Base-by-base conservation (phyloP, 2,797 vertebrate species). In the Sebastes matsubarae region DNA sequence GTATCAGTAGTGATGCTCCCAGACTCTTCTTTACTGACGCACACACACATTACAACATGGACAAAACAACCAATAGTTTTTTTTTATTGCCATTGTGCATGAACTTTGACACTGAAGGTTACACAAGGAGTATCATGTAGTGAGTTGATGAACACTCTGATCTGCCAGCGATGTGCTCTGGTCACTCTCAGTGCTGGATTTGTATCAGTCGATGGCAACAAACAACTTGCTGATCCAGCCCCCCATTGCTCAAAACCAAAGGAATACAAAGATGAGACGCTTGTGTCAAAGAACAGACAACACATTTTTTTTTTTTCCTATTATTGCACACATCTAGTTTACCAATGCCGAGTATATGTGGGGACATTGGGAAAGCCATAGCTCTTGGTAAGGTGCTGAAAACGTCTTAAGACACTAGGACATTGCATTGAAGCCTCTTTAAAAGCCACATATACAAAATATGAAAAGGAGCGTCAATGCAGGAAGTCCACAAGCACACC, bases 291-390 rank as follows among this genome's bases (percentile, higher is more conserved):
- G 70, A 81, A 85, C 76, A 64, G 72, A 88, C 82, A 79, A 85
- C 85, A 83, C 80, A 81, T 75, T 72, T 64, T 80, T 68, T 36
- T 61, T 34, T 34, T 34, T 34, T 9, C 59, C 76, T 86, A 89
- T 94, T 95, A 96, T 95, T 96, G 95, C 95, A 95, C 93, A 94
- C 88, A 89, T 85, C 87, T 90, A 92, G 79, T 88, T 93, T 80
- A 91, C 88, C 90, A 88, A 88, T 92, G 93, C 68, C 77, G 72
- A 79, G 87, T 91, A 85, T 92, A 92, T 79, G 88, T 84, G 79
- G 88, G 88, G 32, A 85, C 85, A 90, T 68, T 85, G 84, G 86
- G 83, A 87, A 91, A 93, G 91, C 92, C 92, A 88, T 83, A 88
- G 82, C 85, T 91, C 77, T 88, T 86, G 83, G 77, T 89, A 94